Base-by-base conservation (phyloP, 1,140 invertebrate genomes). In the Diachasma alloeum region DNA sequence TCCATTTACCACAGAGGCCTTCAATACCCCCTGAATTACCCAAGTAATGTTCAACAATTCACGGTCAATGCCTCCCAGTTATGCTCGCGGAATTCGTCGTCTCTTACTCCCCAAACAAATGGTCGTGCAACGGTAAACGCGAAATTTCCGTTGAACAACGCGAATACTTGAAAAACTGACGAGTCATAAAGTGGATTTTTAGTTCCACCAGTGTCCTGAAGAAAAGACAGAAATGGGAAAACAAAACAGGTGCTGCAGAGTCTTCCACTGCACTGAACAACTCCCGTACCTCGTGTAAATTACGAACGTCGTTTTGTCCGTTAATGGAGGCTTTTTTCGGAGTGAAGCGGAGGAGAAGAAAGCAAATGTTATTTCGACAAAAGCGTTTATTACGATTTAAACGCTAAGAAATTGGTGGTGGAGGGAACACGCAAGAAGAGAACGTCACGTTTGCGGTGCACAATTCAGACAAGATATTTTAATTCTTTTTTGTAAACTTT, bases 361-460 rank as follows among this genome's bases (percentile, higher is more conserved):
- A 77, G 76, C 71, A 70, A 80, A 78, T 78, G 37, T 66, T 66
- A 74, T 66, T 74, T 74, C 63, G 44, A 46, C 66, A 44, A 76
- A 80, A 82, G 76, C 83, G 76, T 82, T 83, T 83, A 84, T 72
- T 72, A 72, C 70, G 48, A 72, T 72, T 72, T 72, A 72, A 72
- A 72, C 71, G 48, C n/a, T 46, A 72, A 69, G 79, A 83, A 78
- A 81, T 76, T 82, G 81, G 82, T 81, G 81, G 78, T 81, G 81
- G 82, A 81, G 81, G 80, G 81, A 79, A 81, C 83, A 84, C 81
- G 83, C 83, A 83, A 84, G 81, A 82, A 83, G 82, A 83, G 83
- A 83, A 81, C 78, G 83, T 82, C 76, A 72, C 71, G 39, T 74
- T 78, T 78, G 77, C 76, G 74, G 71, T 74, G 44, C 77, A 72